Conservation (phyloP, 1,140 invertebrate species). For the Drosophila nikananu region DNA sequence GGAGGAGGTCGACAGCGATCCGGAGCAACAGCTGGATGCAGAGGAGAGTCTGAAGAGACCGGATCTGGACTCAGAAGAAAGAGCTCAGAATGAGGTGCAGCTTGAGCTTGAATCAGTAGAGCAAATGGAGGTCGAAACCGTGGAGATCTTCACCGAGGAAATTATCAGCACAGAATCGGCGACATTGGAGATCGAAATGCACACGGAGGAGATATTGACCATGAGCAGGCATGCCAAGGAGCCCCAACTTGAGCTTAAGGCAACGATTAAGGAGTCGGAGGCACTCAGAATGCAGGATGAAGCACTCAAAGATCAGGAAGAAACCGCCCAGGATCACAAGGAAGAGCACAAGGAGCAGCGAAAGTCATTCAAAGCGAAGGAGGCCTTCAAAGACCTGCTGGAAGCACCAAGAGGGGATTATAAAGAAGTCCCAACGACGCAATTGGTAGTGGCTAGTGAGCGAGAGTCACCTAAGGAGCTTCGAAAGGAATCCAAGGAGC, state of each 20-base stretch:
- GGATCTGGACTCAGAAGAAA: neutral
- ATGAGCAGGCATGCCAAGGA: slow-evolving; percentile 1
- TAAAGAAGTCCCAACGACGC: neutral
- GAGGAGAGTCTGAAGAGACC: neutral
- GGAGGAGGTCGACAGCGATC: slow-evolving; percentile 3
- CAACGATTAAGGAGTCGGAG: neutral
- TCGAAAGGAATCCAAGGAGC: neutral
- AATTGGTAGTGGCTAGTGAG: neutral
- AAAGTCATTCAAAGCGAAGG: neutral
- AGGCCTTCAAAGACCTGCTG: neutral
- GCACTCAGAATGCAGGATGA: neutral
- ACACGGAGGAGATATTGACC: slow-evolving; percentile 5
- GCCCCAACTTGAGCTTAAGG: neutral
- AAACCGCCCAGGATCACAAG: neutral
- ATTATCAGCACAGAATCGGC: neutral
- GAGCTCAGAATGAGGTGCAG: neutral
- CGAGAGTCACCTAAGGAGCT: neutral
- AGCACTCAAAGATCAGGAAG: neutral
- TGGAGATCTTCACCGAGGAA: slow-evolving; percentile 2
- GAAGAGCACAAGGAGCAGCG: neutral
- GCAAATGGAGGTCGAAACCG: slow-evolving; percentile 13
- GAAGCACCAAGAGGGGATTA: neutral
- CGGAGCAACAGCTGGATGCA: neutral
- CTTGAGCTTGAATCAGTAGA: neutral
- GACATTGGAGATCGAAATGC: slow-evolving; percentile 2